Evolutionary conservation across 1,140 invertebrate species (phyloP), one percentile per base, ranked within the genome.

Genomic region (Dinothrombium tinctorium): DNA sequence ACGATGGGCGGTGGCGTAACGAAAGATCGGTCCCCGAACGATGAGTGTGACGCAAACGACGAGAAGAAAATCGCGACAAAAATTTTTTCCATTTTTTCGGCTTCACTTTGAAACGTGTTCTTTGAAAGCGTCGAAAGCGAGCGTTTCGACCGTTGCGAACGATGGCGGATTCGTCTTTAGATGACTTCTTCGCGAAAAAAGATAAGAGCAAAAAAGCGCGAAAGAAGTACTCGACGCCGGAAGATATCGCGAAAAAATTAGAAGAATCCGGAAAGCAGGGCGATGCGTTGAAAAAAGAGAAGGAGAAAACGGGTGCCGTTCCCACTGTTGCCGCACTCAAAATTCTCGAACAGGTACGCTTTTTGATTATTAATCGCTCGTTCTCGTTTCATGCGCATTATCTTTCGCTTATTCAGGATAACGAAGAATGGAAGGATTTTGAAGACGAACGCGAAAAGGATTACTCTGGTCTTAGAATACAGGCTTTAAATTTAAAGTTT

Each of bases 151-250:
- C n/a, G n/a, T n/a, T n/a, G n/a, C n/a, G n/a, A n/a, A n/a, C n/a
- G n/a, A 32, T 32, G 29, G 29, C 29, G 17, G 26, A 28, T 28
- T 28, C 26, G 9, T 45, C 41, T 44, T 62, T 87, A 51, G 82
- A 86, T 56, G 77, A 84, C 66, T 87, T 87, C 61, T 87, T 86
- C 58, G 80, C 81, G 20, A 87, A 86, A 61, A 83, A 83, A 58
- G 81, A 87, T 59, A 73, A 76, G 49, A 84, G 83, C 62, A 82
- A 81, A 64, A 11, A 77, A 76, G 59, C 65, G 66, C 40, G 56
- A 53, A 45, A 66, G 67, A 36, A 78, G 75, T 56, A 81, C 79
- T 66, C 75, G 19, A 76, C 77, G 7, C 69, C 75, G 21, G 79
- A 83, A 42, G 76, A 82, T 53, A 65, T 82, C 51, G 76, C 75